Evolutionary conservation across 2,888 invertebrate species (phyloP).

Genomic region (Volucella inflata): DNA sequence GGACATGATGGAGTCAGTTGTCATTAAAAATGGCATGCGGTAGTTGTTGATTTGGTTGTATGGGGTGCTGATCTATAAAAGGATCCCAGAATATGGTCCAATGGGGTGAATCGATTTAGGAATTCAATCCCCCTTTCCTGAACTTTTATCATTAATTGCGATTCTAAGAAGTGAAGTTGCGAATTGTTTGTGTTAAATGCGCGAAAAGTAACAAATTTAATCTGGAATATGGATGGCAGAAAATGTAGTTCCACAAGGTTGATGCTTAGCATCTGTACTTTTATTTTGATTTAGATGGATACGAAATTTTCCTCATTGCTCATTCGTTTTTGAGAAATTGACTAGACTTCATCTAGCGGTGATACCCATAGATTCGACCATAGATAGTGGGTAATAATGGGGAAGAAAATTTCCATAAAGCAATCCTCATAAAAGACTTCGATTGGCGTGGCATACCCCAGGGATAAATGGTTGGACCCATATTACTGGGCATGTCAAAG

Average conservation of each 20-base stretch:
- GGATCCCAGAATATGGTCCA: slow-evolving; percentile 69
- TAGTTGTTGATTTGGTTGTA: slow-evolving; percentile 49
- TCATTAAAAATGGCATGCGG: slow-evolving; percentile 72
- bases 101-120: slow-evolving; percentile 51
- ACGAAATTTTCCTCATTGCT: no score
- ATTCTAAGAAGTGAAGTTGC: slow-evolving; percentile 14
- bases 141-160: slow-evolving; percentile 26
- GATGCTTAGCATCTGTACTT: background rate
- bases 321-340: no score
- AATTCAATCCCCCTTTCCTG: background rate
- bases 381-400: no score
- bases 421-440: no score
- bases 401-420: no score
- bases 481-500: no score
- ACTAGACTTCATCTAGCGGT: no score
- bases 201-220: no score
- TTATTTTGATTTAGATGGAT: background rate
- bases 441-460: no score
- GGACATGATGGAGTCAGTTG: slow-evolving; percentile 71
- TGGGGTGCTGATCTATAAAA: slow-evolving; percentile 62
- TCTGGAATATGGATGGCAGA: no score
- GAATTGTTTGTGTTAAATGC: slow-evolving; percentile 2
- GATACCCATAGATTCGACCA: no score
- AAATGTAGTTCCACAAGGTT: slow-evolving; percentile 6
- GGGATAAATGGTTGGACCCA: no score